Evolutionary conservation across 2,797 vertebrate genomes (phyloP).

Genomic region (Distichodus sexfasciatus): DNA sequence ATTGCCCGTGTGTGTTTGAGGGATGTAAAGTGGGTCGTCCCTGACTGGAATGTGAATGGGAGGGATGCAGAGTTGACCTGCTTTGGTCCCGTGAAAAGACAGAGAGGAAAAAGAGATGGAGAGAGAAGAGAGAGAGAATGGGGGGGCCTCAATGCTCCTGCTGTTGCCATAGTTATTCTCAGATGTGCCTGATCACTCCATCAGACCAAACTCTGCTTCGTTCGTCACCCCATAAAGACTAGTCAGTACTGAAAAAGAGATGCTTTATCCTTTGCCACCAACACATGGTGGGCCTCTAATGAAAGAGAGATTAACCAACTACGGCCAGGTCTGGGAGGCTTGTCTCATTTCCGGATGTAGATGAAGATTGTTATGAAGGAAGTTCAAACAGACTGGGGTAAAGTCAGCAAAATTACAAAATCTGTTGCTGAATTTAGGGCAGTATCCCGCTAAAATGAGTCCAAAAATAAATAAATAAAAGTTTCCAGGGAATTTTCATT

Average conservation of each 20-base stretch:
- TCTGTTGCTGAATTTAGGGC: background rate
- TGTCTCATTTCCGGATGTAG: constrained; percentile 3
- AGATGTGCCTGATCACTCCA: constrained; percentile 66
- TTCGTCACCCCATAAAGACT: constrained; percentile 67
- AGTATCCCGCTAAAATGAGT: background rate
- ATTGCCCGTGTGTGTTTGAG: constrained; percentile 46
- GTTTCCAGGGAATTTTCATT: no score
- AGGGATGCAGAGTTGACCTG: constrained; percentile 24
- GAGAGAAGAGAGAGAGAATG: constrained; percentile 47
- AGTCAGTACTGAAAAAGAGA: constrained; percentile 67
- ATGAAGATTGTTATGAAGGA: constrained; percentile 10
- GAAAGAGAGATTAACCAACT: constrained; percentile 68
- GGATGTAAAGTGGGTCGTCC: constrained; percentile 74
- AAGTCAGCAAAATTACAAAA: no score
- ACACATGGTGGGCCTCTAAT: constrained; percentile 68
- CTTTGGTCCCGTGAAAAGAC: background rate
- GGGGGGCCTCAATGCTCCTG: constrained; percentile 61
- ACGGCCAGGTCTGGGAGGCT: background rate
- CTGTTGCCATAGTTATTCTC: constrained; percentile 77
- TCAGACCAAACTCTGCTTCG: constrained; percentile 66
- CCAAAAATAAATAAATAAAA: no score
- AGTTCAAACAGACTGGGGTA: background rate
- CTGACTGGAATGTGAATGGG: constrained; percentile 78
- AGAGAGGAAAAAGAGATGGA: background rate
- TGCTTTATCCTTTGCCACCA: constrained; percentile 68